Base-by-base conservation (phyloP, 1,140 invertebrate species). In the Drosophila suzukii region DNA sequence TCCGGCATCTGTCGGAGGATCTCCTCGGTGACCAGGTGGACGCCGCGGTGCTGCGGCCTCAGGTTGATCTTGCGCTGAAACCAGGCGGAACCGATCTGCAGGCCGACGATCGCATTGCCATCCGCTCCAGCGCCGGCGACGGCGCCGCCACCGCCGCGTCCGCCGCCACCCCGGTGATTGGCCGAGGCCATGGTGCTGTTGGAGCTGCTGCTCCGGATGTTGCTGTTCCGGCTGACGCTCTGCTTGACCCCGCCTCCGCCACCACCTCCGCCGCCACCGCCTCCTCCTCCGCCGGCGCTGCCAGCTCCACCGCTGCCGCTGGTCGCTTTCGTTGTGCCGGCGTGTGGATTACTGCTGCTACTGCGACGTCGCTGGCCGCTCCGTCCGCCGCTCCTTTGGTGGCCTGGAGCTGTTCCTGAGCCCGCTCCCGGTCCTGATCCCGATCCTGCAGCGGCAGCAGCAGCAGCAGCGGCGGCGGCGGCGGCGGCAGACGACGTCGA, bases 31-130 rank as follows among this genome's bases (percentile, higher is more conserved):
- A 99, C 97, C 81, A 98, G 94, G 94, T 98, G 98, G 84, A 98
- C 97, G 82, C 98, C 97, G 93, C 98, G 95, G 93, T 98, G 97
- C 93, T 98, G 97, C 79, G 97, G 97, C 92, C 97, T 95, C 91
- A 99, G 94, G 93, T 98, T 98, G 92, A 99, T 96, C 94, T 98
- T 98, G 93, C 96, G 96, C 94, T 99, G 98, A 95, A 98, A 98
- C 98, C 98, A 99, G 93, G 97, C 97, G 92, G 97, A 97, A 93
- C 97, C 96, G 92, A 97, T 97, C 94, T 98, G 97, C 93, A 98
- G 96, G 11, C 91, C 91, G 43, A 90, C 86, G 43, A 75, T 66
- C 11, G 83, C 59, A 62, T 91, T 89, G 66, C 96, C 96, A 75
- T 88, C 96, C 43, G 58, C 96, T 10, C 85, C 90, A 54, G 85